Conservation (phyloP, 92 coral and sea anemone species). For the Porites rus region DNA sequence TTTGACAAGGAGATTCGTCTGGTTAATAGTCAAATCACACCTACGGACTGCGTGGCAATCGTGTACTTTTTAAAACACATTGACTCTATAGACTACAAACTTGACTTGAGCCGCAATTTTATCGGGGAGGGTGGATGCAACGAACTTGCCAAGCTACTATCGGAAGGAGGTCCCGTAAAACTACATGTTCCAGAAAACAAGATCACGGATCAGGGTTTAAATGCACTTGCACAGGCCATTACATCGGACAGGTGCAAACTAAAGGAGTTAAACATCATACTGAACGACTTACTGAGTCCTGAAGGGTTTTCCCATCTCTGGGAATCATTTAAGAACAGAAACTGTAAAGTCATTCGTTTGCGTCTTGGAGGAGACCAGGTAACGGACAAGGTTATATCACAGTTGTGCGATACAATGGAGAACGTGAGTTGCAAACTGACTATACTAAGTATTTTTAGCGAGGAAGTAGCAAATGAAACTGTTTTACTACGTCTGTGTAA, state of each 20-base stretch:
- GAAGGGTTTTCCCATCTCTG: constrained; percentile 26
- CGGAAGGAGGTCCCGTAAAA: constrained; percentile 43
- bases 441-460: background rate
- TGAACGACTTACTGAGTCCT: constrained; percentile 19
- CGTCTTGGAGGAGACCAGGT: background rate
- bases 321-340: constrained; percentile 31
- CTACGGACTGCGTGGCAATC: constrained; percentile 57
- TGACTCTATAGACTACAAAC: constrained; percentile 1
- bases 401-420: constrained; percentile 36
- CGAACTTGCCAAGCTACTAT: constrained; percentile 41
- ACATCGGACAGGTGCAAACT: constrained; percentile 41
- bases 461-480: constrained; percentile 8
- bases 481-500: constrained; percentile 21
- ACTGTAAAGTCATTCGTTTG: constrained; percentile 37
- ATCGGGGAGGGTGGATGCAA: constrained; percentile 42
- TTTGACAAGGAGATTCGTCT: constrained; percentile 1
- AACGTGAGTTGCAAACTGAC: constrained; percentile 34
- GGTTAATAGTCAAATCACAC: constrained; percentile 8
- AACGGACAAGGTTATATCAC: background rate
- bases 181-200: background rate
- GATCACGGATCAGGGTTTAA: constrained; percentile 37
- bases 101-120: constrained; percentile 17
- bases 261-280: constrained; percentile 21
- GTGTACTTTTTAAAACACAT: constrained; percentile 43
- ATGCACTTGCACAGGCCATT: constrained; percentile 12